Conservation (phyloP, 1,140 invertebrate genomes). For the Nebria ingens region DNA sequence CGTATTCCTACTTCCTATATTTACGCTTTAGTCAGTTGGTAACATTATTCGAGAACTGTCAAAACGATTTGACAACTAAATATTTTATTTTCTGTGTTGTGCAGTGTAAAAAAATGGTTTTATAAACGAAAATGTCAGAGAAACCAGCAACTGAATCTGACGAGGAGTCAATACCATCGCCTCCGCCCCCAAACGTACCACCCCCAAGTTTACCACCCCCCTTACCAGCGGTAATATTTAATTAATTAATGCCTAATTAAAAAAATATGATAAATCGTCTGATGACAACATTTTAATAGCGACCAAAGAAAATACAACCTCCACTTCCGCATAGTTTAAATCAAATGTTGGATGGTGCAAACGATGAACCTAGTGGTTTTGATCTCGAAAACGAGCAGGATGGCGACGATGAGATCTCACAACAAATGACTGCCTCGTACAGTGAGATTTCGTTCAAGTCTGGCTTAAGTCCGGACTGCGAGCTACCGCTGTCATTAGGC, state of each 20-base stretch:
- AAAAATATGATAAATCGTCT: neutral
- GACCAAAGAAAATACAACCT: conserved; percentile 15
- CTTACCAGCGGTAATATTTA: conserved; percentile 15
- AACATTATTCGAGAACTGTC: too few relatives aligned
- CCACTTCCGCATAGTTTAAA: conserved; percentile 12
- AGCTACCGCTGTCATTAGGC: conserved; percentile 21
- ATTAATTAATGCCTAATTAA: neutral
- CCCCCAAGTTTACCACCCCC: conserved; percentile 17
- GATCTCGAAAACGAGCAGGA: conserved; percentile 22
- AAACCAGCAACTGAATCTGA: conserved; percentile 14
- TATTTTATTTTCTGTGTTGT: too few relatives aligned
- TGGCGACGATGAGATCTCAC: conserved; percentile 33
- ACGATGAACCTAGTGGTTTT: conserved; percentile 6
- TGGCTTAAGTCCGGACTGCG: conserved; percentile 42
- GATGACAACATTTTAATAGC: neutral
- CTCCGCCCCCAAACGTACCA: conserved; percentile 16
- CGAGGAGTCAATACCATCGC: conserved; percentile 12
- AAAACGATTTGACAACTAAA: too few relatives aligned
- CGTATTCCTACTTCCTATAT: too few relatives aligned
- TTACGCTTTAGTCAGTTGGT: too few relatives aligned
- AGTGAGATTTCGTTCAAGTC: conserved; percentile 74
- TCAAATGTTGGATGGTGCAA: neutral
- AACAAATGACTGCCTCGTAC: conserved; percentile 73
- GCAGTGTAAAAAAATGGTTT: neutral
- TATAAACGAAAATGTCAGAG: conserved; percentile 1